Percentiles rank a stretch among this genome's conserved stretches.
phyloP scores from a whole-genome alignment of 2,113 vertebrate species.

The Craseonycteris thonglongyai region DNA sequence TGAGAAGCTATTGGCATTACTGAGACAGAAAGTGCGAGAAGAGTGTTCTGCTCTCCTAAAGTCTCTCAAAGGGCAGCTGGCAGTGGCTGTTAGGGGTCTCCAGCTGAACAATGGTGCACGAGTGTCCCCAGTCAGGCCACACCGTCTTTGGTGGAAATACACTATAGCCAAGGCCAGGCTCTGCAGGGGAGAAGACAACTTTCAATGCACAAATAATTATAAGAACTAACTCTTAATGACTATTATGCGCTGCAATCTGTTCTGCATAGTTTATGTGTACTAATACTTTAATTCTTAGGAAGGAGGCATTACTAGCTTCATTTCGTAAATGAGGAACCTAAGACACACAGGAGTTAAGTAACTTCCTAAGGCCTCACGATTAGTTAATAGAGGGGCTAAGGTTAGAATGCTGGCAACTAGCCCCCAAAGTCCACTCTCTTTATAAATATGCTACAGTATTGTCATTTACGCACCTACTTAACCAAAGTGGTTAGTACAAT shows the following conservation, averaged over 20 bases:
- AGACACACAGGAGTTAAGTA: not conserved
- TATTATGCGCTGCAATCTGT: not conserved
- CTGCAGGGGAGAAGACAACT: not conserved
- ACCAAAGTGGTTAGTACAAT: not conserved
- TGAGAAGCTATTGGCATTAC: not conserved
- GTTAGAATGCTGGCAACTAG: not conserved
- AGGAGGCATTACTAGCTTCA: conserved; percentile 6
- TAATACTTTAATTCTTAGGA: conserved; percentile 15
- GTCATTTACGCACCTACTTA: not conserved
- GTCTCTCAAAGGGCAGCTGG: not conserved
- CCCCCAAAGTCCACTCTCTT: not conserved
- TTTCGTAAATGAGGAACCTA: conserved; percentile 26
- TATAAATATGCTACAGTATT: not conserved
- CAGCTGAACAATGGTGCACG: not conserved
- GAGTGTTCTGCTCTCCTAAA: not conserved
- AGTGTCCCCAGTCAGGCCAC: fast-evolving
- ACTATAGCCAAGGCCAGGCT: not conserved
- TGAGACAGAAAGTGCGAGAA: fast-evolving
- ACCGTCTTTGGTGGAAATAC: not conserved
- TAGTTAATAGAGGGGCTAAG: not conserved
- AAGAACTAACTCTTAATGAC: not conserved
- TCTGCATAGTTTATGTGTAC: not conserved
- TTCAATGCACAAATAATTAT: not conserved
- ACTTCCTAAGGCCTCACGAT: not conserved
- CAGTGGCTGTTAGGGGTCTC: not conserved